Conservation (phyloP, 2,888 invertebrate genomes). For the Xestoiulus laeticollis region DNA sequence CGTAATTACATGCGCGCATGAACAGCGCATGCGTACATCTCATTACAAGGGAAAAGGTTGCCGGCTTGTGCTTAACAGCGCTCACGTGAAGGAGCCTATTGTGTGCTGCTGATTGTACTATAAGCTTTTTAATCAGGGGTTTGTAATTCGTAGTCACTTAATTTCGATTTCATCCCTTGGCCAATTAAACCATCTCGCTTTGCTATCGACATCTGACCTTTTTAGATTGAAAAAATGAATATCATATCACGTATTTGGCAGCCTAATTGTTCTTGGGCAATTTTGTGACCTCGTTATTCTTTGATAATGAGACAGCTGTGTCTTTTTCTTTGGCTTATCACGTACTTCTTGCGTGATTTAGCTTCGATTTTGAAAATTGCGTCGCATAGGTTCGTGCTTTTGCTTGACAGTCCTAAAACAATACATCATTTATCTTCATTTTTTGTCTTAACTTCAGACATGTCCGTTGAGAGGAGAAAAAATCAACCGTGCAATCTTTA, state of each 20-base stretch:
- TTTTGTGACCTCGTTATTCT: slow-evolving; percentile 10
- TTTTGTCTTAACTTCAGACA: background rate
- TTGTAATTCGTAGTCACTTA: background rate
- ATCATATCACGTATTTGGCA: background rate
- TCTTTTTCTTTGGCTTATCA: background rate
- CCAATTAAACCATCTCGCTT: no score
- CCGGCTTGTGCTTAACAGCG: no score
- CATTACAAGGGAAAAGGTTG: no score
- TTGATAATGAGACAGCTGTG: background rate
- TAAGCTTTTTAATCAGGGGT: no score
- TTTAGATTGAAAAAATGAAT: background rate
- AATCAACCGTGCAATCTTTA: background rate
- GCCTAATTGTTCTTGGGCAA: background rate
- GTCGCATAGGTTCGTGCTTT: background rate
- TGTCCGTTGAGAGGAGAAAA: background rate
- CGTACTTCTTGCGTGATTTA: background rate
- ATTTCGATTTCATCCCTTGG: background rate
- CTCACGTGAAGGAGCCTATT: no score
- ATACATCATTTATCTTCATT: slow-evolving; percentile 5
- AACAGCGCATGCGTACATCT: no score
- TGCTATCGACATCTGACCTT: background rate
- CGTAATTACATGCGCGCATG: no score
- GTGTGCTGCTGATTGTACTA: no score
- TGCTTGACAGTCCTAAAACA: background rate
- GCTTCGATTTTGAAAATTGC: background rate